Conservation (phyloP, 2,113 vertebrate species). For the Passer domesticus region DNA sequence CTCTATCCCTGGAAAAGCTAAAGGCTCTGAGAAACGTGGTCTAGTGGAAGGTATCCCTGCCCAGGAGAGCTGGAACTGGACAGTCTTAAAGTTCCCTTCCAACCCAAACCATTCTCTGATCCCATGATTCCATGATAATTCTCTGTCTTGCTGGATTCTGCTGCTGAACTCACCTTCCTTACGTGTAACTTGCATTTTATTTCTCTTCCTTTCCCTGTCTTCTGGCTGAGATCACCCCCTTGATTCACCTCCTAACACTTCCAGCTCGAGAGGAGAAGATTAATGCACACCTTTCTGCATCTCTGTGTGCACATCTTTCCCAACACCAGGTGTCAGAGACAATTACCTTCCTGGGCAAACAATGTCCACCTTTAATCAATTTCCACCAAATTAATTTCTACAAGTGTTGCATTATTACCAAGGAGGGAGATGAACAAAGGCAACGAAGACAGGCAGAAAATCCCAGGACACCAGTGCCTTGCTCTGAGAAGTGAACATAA, state of each 20-base stretch:
- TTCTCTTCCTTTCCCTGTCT: not conserved
- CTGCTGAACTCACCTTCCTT: not conserved
- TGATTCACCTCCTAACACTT: not conserved
- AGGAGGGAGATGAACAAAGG: constrained; percentile 36
- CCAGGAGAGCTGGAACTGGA: not conserved
- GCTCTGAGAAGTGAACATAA: constrained; percentile 8
- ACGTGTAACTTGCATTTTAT: not conserved
- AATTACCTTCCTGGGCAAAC: not conserved
- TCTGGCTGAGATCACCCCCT: not conserved
- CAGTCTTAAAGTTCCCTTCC: not conserved
- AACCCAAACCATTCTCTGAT: not conserved
- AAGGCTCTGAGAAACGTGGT: not conserved
- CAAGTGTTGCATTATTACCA: constrained; percentile 20
- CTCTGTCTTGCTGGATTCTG: not conserved
- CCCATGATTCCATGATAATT: not conserved
- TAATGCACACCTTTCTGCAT: not conserved
- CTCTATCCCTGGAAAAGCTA: not conserved
- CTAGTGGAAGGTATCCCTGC: not conserved
- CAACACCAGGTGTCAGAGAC: not conserved
- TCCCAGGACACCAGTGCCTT: not conserved
- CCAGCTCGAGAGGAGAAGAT: not conserved
- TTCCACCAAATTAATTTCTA: constrained; percentile 58
- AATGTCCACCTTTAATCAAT: constrained; percentile 38
- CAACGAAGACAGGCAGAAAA: not conserved
- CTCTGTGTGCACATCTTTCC: not conserved